A percentile compares a stretch with the other conserved stretches of the same genome.
These are phyloP conservation scores for Poeciliopsis prolifica DNA, from an alignment of 2,113 vertebrate genomes.

Conservation along the genomic window DNA sequence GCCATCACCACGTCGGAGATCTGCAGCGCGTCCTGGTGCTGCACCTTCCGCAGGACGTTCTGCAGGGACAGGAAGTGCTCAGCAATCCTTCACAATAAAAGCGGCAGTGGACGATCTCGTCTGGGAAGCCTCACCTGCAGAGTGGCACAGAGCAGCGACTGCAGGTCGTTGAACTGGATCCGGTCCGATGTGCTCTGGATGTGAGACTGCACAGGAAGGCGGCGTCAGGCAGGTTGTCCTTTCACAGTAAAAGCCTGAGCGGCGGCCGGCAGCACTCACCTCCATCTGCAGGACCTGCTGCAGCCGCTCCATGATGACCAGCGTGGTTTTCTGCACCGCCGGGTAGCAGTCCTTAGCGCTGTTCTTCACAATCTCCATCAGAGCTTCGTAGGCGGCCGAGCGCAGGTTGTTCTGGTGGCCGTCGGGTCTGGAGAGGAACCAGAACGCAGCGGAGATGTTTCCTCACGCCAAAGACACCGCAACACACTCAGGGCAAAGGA, in stretches of 20 bases:
- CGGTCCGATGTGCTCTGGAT: constrained; percentile 98
- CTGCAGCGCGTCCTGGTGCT: constrained; percentile 95
- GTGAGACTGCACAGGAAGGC: constrained; percentile 85
- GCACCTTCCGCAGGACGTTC: constrained; percentile 96
- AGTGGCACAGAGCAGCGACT: constrained; percentile 96
- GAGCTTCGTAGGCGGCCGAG: constrained; percentile 94
- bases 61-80: constrained; percentile 48
- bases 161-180: constrained; percentile 98
- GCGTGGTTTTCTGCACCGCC: constrained; percentile 96
- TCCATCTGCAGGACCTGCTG: constrained; percentile 99
- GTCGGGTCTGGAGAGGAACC: constrained; percentile 83
- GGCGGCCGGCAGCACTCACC: constrained; percentile 69
- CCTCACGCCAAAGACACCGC: no score
- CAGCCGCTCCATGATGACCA: constrained; percentile 98
- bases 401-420: constrained; percentile 98
- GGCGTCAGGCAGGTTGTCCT: not conserved
- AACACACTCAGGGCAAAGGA: no score
- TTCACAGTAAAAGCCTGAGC: constrained; percentile 11
- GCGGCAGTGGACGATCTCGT: not conserved
- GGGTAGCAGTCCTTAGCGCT: constrained; percentile 99
- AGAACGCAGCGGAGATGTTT: no score
- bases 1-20: constrained; percentile 99
- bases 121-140: constrained; percentile 84
- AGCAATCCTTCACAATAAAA: constrained; percentile 17
- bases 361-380: constrained; percentile 99